phyloP scores from a whole-genome alignment of 2,797 vertebrate species.

The Poecilia velifera region DNA sequence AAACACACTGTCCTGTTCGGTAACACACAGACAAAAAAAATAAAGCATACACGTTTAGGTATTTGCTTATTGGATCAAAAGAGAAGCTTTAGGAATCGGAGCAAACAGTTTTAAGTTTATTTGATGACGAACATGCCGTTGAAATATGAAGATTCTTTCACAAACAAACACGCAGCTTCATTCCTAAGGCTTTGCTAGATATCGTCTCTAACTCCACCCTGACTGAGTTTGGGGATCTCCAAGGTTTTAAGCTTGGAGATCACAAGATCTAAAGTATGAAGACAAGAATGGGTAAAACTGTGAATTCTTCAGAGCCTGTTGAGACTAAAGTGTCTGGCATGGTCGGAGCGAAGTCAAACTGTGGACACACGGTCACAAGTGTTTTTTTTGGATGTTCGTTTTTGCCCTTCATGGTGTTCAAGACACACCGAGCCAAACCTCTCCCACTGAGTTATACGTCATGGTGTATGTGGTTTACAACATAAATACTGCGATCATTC shows the following conservation, averaged over 20 bases:
- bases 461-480: too few species aligned
- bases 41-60: background rate
- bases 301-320: too few species aligned
- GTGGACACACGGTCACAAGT: too few species aligned
- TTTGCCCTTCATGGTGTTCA: too few species aligned
- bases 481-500: too few species aligned
- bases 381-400: too few species aligned
- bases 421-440: too few species aligned
- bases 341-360: too few species aligned
- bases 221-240: conserved; percentile 82
- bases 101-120: background rate
- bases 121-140: background rate
- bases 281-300: too few species aligned
- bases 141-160: background rate
- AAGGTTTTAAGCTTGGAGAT: conserved; percentile 69
- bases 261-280: too few species aligned
- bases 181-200: conserved; percentile 84
- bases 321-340: too few species aligned
- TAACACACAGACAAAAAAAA: background rate
- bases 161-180: conserved; percentile 72
- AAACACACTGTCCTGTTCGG: conserved; percentile 6
- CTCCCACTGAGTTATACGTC: too few species aligned
- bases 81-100: background rate
- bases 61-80: background rate
- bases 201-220: conserved; percentile 82